A percentile compares a stretch with the other conserved stretches of the same genome.
Evolutionary conservation across 2,888 invertebrate species (phyloP).

Genomic region (Temnothorax unifasciatus): DNA sequence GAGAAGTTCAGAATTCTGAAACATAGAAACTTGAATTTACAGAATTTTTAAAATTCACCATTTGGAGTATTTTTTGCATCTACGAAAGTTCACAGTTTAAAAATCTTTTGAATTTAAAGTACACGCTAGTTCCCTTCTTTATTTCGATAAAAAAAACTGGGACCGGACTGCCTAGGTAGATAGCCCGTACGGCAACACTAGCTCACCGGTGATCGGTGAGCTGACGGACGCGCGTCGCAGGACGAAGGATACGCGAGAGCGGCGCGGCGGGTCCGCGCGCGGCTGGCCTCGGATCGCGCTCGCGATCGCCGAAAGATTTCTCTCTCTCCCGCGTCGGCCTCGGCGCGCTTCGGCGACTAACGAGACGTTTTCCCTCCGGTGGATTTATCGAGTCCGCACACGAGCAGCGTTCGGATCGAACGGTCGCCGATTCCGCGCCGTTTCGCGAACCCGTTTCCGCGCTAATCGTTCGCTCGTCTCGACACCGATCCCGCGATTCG

Average conservation of each 20-base stretch:
- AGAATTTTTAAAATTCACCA: not conserved
- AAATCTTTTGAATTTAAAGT: not conserved
- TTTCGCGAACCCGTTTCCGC: slow-evolving; percentile 67
- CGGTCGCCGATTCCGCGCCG: slow-evolving; percentile 67
- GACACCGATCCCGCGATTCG: slow-evolving; percentile 73
- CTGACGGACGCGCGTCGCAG: slow-evolving; percentile 30
- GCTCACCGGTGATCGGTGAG: not conserved
- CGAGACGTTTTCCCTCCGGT: slow-evolving; percentile 77
- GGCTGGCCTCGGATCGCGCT: slow-evolving; percentile 71
- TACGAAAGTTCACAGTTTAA: not conserved
- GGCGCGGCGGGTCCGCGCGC: slow-evolving; percentile 12
- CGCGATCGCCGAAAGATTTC: slow-evolving; percentile 73
- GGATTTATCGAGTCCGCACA: slow-evolving; percentile 71
- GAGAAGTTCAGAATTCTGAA: not conserved
- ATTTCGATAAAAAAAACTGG: not conserved
- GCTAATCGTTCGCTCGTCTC: slow-evolving; percentile 75
- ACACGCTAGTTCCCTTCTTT: not conserved
- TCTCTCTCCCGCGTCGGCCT: slow-evolving; percentile 45
- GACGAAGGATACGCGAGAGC: slow-evolving; percentile 44
- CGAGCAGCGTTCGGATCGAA: not conserved
- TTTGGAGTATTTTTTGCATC: not conserved
- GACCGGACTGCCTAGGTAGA: no score
- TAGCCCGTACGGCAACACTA: not conserved
- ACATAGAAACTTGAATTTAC: not conserved
- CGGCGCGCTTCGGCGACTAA: slow-evolving; percentile 67